Evolutionary conservation across 2,113 vertebrate genomes (phyloP).

Genomic region (Silurus glanis): DNA sequence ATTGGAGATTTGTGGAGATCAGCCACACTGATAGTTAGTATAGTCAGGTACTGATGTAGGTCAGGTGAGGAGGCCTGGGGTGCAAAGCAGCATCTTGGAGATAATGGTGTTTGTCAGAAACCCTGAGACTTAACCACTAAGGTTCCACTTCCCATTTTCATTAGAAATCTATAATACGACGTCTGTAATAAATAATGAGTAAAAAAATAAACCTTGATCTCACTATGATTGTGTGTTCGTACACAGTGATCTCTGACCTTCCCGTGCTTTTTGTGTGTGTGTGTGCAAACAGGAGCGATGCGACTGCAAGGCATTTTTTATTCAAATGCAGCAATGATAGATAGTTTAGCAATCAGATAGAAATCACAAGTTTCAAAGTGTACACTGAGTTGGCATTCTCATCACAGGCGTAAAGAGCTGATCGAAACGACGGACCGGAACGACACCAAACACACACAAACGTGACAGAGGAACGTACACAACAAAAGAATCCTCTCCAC

Average conservation of each 20-base stretch:
- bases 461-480: slow-evolving; percentile 27
- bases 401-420: slow-evolving; percentile 27
- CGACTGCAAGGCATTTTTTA: slow-evolving; percentile 53
- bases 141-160: neutral
- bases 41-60: no score
- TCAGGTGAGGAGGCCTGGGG: no score
- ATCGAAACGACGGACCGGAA: slow-evolving; percentile 16
- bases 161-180: neutral
- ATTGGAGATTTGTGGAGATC: no score
- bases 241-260: neutral
- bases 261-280: no score
- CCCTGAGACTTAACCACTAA: no score
- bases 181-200: neutral
- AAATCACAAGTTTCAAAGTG: slow-evolving; percentile 51
- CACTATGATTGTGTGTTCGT: neutral
- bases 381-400: slow-evolving; percentile 37
- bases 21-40: no score
- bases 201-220: neutral
- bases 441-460: slow-evolving; percentile 38
- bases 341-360: slow-evolving; percentile 53
- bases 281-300: slow-evolving; percentile 10
- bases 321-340: slow-evolving; percentile 51
- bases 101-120: no score
- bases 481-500: neutral
- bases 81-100: no score